Base-by-base conservation (phyloP, 2,797 vertebrate genomes). In the Anabacerthia variegaticeps region DNA sequence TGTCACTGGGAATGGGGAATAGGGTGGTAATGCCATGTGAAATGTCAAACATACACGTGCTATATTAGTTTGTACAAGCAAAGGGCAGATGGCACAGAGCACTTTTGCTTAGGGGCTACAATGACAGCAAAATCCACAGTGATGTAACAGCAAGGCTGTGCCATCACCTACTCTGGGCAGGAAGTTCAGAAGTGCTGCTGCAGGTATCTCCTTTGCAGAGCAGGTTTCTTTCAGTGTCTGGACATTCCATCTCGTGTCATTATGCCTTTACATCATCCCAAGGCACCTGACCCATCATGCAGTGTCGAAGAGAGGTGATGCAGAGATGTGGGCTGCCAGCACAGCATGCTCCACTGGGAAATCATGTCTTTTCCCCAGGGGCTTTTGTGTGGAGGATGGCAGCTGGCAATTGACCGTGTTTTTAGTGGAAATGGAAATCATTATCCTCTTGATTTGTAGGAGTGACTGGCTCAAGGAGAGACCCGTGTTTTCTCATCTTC, bases 11-110 rank as follows among this genome's bases (percentile, higher is more conserved):
- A 71, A 39, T 0, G 4, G 86, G 77, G 61, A 88, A 17, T 3
- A 39, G 37, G 71, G 65, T 71, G 56, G 59, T 95, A 94, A 95
- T 92, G 58, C 92, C 80, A 76, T 0, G 12, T 59, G 92, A 96
- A 96, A 94, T 97, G 95, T 92, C 93, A 97, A 90, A 58, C 74
- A 88, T 80, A 58, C 61, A 80, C 32, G 59, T 41, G 61, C 85
- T 95, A 61, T 66, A 9, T 95, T 89, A 82, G 49, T 92, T 93
- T 93, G 51, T 65, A 80, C 77, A 85, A 89, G 83, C 56, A 95
- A 97, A 96, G 94, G 90, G 75, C 91, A 87, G 81, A 74, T 54
- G 43, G 36, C 46, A 69, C 63, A 56, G 67, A 89, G 46, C 80
- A 59, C 66, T 58, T 93, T 67, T 91, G 74, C 74, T 89, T 85